Base-by-base conservation (phyloP, 2,113 vertebrate genomes). In the Xiphorhynchus elegans region DNA sequence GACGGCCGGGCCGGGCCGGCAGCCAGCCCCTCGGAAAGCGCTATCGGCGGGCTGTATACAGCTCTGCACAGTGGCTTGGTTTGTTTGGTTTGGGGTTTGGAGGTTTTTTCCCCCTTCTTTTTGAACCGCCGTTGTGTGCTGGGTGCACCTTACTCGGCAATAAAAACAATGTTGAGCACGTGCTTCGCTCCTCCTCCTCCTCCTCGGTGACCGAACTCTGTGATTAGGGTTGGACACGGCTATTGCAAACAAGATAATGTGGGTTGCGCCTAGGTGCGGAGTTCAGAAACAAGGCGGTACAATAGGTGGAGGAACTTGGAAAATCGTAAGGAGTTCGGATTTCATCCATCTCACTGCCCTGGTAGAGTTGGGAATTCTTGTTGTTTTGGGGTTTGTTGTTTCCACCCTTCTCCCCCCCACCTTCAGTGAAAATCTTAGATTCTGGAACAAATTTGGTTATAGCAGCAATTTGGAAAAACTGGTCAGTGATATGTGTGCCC, bases 111-210 rank as follows among this genome's bases (percentile, higher is more conserved):
- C 20, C 20, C 17, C 20, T n/a, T n/a, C 26, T 21, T 42, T 44
- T 35, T 13, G 0, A 46, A 37, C 73, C 46, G 50, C 42, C 35
- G 2, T 33, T 58, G n/a, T 28, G 33, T 42, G 42, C 26, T 42
- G 28, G 33, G 26, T 81, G 84, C 73, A 28, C 64, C 80, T 94
- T 44, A 18, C 50, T 77, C 50, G 3, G 84, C 84, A 47, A 33
- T 91, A 87, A 88, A 90, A 96, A 94, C 69, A 93, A 46, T 5
- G 64, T 18, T 15, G 14, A 66, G 76, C 72, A 28, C 78, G 84
- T 87, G 67, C 81, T 82, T 75, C 35, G 84, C 84, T 92, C 69
- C 81, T 93, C 93, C 66, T 89, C 93, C 66, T 89, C 0, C 46
- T 47, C 13, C 4, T 33, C 52, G 39, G 29, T 19, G 84, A 5